Base-by-base conservation (phyloP, 1,140 invertebrate genomes). In the Drosophila sp. region DNA sequence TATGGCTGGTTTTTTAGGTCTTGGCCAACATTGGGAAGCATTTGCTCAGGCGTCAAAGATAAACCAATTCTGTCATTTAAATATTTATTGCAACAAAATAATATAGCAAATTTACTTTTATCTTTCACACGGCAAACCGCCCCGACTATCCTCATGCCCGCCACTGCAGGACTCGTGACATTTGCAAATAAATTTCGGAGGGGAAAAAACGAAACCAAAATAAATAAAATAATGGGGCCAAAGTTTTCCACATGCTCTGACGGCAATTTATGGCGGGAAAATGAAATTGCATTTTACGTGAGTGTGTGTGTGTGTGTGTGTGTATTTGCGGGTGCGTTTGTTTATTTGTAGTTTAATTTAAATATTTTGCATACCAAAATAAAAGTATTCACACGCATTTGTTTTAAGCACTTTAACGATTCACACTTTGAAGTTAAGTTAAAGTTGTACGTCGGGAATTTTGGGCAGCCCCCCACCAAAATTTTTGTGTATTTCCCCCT, bases 271-370 rank as follows among this genome's bases (percentile, higher is more conserved):
- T 85, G 74, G 79, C 66, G 68, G 44, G 62, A 85, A 85, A 85
- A 86, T 85, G 68, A 86, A 85, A 86, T 85, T 85, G 81, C 81
- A 85, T 86, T 79, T 66, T 57, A 55, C 11, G n/a, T 41, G 66
- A 25, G 57, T 23, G 61, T 11, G 57, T 55, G 35, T 38, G 41
- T 50, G n/a, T 32, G 7, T 56, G 47, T 47, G 35, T 64, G 60
- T 65, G 27, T 60, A 50, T 65, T 62, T 71, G 62, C 61, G 71
- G 74, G 38, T 75, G 57, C 60, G 40, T 66, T 40, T 41, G 74
- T 76, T 56, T 66, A 54, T 67, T 61, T 83, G 78, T 63, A 86
- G 74, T 85, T 86, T 86, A 75, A 86, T 85, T 85, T 79, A 81
- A 85, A 82, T 71, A 85, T 86, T 81, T 78, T 70, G 69, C 72